These are phyloP conservation scores for Heliocidaris erythrogramma DNA, from an alignment of 35 echinoderm and acorn worm species.

Conservation along the genomic window DNA sequence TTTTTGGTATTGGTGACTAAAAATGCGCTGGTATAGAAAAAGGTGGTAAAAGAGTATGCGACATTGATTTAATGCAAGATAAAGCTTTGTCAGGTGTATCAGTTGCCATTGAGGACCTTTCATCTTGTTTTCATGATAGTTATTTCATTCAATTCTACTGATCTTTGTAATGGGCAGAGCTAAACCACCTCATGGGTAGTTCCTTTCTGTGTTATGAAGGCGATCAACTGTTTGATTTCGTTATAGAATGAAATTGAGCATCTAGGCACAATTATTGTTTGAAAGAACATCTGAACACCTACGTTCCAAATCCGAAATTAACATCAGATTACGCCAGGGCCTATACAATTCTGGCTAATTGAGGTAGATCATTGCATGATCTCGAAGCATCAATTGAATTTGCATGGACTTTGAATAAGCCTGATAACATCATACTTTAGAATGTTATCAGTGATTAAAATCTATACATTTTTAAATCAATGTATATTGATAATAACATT, in stretches of 20 bases:
- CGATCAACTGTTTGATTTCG: constrained; percentile 3
- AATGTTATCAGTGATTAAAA: not conserved
- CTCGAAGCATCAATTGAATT: not conserved
- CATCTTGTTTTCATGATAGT: not conserved
- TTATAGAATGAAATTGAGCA: not conserved
- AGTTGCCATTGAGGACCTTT: not conserved
- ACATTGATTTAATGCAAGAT: not conserved
- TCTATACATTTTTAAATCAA: too few relatives aligned
- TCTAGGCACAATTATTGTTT: not conserved
- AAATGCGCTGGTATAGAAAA: not conserved
- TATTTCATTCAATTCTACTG: not conserved
- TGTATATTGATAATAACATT: too few relatives aligned
- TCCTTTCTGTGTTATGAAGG: not conserved
- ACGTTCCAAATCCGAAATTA: not conserved
- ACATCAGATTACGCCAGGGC: not conserved
- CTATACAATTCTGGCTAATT: not conserved
- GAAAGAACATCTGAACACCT: not conserved
- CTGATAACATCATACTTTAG: not conserved
- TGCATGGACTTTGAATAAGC: not conserved
- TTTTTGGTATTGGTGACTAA: not conserved
- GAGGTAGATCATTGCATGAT: not conserved
- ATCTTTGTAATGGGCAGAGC: not conserved
- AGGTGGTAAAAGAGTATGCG: not conserved
- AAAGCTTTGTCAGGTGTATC: not conserved
- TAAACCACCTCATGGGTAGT: not conserved